phyloP scores from a whole-genome alignment of 2,113 vertebrate species.

The Panthera uncia region DNA sequence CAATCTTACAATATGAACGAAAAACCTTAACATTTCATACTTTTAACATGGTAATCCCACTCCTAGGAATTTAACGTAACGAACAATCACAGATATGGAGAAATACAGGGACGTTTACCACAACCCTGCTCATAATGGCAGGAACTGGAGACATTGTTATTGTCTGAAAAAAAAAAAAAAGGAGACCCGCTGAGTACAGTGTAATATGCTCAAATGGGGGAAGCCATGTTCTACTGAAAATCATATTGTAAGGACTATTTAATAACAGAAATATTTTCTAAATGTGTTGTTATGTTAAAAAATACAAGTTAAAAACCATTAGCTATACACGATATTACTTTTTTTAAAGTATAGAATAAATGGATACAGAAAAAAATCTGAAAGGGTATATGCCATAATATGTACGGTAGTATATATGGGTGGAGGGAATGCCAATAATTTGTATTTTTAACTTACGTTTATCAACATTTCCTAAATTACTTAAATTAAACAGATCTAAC shows the following conservation, averaged over 20 bases:
- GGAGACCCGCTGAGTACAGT: background rate
- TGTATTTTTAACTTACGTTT: background rate
- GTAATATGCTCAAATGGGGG: background rate
- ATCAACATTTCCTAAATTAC: background rate
- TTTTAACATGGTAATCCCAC: background rate
- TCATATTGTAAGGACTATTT: background rate
- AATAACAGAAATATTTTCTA: background rate
- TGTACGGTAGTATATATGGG: background rate
- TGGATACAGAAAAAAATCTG: background rate
- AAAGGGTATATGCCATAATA: background rate
- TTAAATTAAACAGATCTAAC: background rate
- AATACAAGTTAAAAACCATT: background rate
- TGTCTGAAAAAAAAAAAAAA: background rate
- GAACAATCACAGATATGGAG: background rate
- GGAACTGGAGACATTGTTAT: background rate
- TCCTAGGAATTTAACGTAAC: background rate
- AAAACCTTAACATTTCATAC: background rate
- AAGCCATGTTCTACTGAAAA: background rate
- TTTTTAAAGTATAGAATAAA: background rate
- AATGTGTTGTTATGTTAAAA: background rate
- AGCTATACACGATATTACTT: background rate
- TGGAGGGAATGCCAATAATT: background rate
- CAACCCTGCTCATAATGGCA: background rate
- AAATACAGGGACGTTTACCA: background rate
- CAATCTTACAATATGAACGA: slow-evolving; percentile 35